phyloP scores from a whole-genome alignment of 1,140 invertebrate genomes.

The Drosophila ercepeae region DNA sequence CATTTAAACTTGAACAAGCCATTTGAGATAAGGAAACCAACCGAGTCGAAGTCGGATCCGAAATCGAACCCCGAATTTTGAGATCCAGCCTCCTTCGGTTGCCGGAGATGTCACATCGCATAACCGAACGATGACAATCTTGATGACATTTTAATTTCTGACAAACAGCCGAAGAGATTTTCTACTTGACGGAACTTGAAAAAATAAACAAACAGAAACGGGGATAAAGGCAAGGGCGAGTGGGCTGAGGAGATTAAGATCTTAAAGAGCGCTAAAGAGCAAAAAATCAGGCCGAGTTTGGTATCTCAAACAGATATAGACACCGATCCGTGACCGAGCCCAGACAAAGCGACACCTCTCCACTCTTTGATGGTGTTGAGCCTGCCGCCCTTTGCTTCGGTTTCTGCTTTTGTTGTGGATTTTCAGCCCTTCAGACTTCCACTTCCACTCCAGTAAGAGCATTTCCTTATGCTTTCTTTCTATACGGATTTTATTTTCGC shows the following conservation, averaged over 20 bases:
- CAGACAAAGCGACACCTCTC: constrained; percentile 76
- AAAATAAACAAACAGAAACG: constrained; percentile 58
- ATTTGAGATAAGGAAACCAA: constrained; percentile 52
- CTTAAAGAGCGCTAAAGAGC: constrained; percentile 76
- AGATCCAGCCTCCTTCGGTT: constrained; percentile 40
- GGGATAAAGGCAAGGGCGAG: constrained; percentile 41
- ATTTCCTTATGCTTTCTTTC: constrained; percentile 36
- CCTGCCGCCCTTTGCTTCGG: constrained; percentile 33
- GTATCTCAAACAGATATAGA: constrained; percentile 44
- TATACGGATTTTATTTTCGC: constrained; percentile 17
- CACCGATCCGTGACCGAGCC: constrained; percentile 53
- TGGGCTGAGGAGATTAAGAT: constrained; percentile 68
- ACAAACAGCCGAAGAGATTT: constrained; percentile 66
- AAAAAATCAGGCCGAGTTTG: constrained; percentile 48
- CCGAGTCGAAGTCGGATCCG: constrained; percentile 8
- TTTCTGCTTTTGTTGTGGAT: constrained; percentile 30
- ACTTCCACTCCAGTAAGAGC: constrained; percentile 10
- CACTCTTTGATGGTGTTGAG: constrained; percentile 58
- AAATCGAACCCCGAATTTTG: constrained; percentile 12
- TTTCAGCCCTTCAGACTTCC: constrained; percentile 10
- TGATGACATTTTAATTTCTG: constrained; percentile 83
- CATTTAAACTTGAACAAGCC: constrained; percentile 70
- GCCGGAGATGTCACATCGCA: constrained; percentile 67
- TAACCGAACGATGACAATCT: constrained; percentile 78
- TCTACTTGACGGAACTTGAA: constrained; percentile 70